Base-by-base conservation (phyloP, 2,888 invertebrate genomes). In the Taenaris catops region DNA sequence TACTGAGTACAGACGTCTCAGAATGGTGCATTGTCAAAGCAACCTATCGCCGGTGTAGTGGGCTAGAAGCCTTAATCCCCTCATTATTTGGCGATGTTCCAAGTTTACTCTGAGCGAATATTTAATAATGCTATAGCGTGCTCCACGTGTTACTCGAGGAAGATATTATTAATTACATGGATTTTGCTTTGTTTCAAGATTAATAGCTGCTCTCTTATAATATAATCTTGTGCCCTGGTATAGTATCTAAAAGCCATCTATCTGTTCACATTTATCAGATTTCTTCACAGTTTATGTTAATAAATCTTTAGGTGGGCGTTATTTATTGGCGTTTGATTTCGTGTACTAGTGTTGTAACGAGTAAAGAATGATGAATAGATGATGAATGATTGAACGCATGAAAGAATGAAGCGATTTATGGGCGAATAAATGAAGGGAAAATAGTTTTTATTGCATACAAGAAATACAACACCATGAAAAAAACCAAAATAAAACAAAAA, bases 21-120 rank as follows among this genome's bases (percentile, higher is more conserved):
- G n/a, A n/a, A n/a, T n/a, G n/a, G n/a, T n/a, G n/a, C n/a, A n/a
- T n/a, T n/a, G n/a, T n/a, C n/a, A n/a, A n/a, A n/a, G n/a, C n/a
- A n/a, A n/a, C n/a, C n/a, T n/a, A n/a, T n/a, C n/a, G n/a, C n/a
- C 19, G 3, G 2, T 19, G 7, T 8, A 31, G 31, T 23, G 16
- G n/a, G 23, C n/a, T 16, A 16, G n/a, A 4, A n/a, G 3, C 21
- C 9, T 9, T 31, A 10, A 14, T 47, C 38, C 35, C 35, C 37
- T 43, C 33, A 46, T 48, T 49, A 46, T 44, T 43, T 49, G 48
- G 49, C 44, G 34, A 18, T 33, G 28, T 34, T 46, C 50, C 46
- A 49, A 45, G 29, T 47, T 34, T 18, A 38, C 34, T 41, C 34
- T 41, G 33, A 45, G 32, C 31, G 39, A 44, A 47, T 50, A 41